Conservation (phyloP, 2,797 vertebrate species). For the Podarcis siculus region DNA sequence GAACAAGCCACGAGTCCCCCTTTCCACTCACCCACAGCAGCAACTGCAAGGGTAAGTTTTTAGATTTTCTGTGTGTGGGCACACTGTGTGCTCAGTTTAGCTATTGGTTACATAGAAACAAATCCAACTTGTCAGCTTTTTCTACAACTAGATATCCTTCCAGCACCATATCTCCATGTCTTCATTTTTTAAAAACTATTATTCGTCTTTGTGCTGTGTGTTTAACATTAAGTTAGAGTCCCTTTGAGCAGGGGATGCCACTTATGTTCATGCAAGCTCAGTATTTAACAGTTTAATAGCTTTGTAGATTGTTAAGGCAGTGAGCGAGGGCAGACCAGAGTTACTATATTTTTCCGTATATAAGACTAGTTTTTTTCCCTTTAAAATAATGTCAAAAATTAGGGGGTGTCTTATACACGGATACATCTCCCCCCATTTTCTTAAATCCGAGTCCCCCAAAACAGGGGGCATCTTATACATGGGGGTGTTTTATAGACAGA, state of each 20-base stretch:
- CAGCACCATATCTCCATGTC: neutral
- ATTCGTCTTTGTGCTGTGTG: neutral
- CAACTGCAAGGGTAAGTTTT: constrained; percentile 90
- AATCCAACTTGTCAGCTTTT: neutral
- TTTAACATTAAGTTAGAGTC: neutral
- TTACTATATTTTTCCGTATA: no score
- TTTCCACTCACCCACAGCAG: constrained; percentile 88
- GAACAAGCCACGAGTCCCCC: constrained; percentile 90
- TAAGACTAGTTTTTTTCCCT: no score
- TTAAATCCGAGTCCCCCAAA: no score
- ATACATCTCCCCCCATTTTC: no score
- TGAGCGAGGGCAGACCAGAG: neutral
- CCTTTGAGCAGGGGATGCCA: neutral
- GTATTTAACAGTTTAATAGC: neutral
- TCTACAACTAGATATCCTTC: neutral
- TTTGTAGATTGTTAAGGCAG: neutral
- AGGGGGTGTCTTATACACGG: no score
- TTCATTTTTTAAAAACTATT: neutral
- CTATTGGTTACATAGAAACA: neutral
- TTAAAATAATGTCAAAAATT: no score
- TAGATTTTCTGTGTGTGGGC: constrained; percentile 7
- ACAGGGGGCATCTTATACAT: no score
- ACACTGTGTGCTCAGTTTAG: neutral
- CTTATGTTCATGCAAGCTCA: neutral
- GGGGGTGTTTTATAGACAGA: no score